Evolutionary conservation across 2,888 invertebrate genomes (phyloP).

Genomic region (Chironomus tentans): DNA sequence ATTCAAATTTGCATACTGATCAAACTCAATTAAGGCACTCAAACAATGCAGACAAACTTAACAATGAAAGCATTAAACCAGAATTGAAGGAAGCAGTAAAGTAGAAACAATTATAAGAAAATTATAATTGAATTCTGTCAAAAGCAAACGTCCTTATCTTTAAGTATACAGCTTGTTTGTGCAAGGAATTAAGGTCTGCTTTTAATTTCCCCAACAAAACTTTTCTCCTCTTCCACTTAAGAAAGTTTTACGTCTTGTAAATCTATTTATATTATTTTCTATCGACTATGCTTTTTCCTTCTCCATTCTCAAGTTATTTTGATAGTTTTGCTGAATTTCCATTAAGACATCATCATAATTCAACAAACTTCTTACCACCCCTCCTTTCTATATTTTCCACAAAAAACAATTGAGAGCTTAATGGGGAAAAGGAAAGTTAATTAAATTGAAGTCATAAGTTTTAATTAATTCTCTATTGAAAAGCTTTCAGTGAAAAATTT

Average conservation of each 20-base stretch:
- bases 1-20: no score
- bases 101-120: not conserved
- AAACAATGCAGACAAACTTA: not conserved
- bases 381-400: not conserved
- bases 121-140: not conserved
- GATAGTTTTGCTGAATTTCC: not conserved
- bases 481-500: not conserved
- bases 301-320: not conserved
- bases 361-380: no score
- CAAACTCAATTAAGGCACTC: not conserved
- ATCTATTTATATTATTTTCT: not conserved
- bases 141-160: not conserved
- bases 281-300: not conserved
- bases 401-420: not conserved
- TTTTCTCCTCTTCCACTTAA: not conserved
- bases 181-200: not conserved
- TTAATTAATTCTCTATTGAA: slow-evolving; percentile 5
- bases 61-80: not conserved
- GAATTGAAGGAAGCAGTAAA: not conserved
- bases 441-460: not conserved
- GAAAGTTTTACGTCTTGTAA: not conserved
- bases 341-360: not conserved
- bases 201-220: not conserved
- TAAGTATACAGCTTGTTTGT: not conserved
- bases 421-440: not conserved